Base-by-base conservation (phyloP, 1,140 invertebrate genomes). In the Neodiprion lecontei region DNA sequence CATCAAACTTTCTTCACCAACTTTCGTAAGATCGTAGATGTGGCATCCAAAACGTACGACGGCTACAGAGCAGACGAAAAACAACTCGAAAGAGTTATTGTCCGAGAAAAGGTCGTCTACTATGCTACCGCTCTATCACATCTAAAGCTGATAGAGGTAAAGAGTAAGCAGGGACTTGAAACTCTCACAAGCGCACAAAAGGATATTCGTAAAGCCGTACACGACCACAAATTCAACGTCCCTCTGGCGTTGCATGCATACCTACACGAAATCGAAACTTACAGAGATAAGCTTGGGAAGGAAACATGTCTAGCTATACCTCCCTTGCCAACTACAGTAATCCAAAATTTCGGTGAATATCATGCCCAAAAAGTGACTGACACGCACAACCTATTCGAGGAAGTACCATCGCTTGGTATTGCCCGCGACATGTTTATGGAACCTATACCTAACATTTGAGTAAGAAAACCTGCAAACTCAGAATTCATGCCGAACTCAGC, bases 311-410 rank as follows among this genome's bases (percentile, higher is more conserved):
- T 79, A 1, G 28, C 76, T 10, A 50, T 79, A 9, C 81, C 81
- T 17, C 1, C 49, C 7, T 69, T 82, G 40, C 79, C 80, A 48
- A 75, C 69, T 1, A 75, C 74, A 23, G 74, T 78, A 68, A 75
- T 76, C 12, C 76, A 81, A 75, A 61, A 72, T 1, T 72, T 79
- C 40, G 81, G 78, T n/a, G 78, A 79, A 4, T 82, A 82, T 61
- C 81, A 83, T 69, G 78, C 79, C 2, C 66, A 7, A 9, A 72
- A 82, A 5, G 74, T 66, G 28, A 50, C 48, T 1, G 74, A 82
- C 48, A 81, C 74, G 2, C 81, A 82, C 69, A 83, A 81, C 66
- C 21, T 80, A 11, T 83, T 80, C 70, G 81, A 83, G 76, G 81
- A 82, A 70, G 75, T 82, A 23, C 81, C 81, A 7, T 81, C 78